phyloP scores from a whole-genome alignment of 2,113 vertebrate species.

The Malurus cyaneus region DNA sequence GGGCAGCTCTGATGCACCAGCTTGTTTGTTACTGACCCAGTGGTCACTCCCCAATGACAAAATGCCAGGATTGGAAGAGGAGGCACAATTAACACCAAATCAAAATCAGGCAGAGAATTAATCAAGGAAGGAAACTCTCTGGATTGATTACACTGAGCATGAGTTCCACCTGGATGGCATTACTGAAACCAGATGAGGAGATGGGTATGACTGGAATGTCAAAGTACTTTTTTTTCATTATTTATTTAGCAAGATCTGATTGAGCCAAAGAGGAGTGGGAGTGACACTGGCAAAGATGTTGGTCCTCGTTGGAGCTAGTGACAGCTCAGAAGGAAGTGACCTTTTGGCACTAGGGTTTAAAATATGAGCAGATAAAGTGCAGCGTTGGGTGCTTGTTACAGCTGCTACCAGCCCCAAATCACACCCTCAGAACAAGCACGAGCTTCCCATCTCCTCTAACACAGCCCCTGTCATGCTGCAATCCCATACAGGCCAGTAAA shows the following conservation, averaged over 20 bases:
- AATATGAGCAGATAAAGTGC: background rate
- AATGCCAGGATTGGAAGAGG: background rate
- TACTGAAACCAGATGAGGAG: background rate
- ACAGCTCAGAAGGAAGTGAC: background rate
- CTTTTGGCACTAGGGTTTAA: background rate
- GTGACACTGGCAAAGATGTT: background rate
- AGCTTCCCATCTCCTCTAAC: background rate
- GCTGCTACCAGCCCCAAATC: background rate
- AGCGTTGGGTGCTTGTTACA: background rate
- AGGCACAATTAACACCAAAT: background rate
- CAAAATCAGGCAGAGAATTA: background rate
- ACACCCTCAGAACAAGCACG: background rate
- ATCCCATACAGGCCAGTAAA: rapidly evolving
- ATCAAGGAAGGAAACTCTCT: background rate
- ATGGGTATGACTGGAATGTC: background rate
- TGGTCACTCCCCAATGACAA: background rate
- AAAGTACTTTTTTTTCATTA: rapidly evolving
- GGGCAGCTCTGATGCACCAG: background rate
- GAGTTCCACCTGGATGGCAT: background rate
- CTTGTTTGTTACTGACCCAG: background rate
- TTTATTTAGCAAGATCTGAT: background rate
- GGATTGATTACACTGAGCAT: background rate
- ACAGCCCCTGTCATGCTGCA: background rate
- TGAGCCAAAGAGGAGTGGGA: background rate
- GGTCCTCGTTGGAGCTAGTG: background rate